Evolutionary conservation across 2,888 invertebrate species (phyloP).

Genomic region (Papilio protenor): DNA sequence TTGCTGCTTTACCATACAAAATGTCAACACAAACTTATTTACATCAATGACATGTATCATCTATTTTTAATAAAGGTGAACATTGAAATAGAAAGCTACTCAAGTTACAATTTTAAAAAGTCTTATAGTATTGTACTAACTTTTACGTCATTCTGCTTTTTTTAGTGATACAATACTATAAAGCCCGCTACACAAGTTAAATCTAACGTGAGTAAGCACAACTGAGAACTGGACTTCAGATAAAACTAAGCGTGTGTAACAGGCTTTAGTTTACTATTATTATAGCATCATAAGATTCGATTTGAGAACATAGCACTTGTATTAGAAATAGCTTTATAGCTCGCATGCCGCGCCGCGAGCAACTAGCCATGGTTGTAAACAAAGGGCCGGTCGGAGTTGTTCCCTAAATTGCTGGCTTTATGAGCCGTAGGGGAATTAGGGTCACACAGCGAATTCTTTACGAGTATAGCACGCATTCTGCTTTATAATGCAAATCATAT

Average conservation of each 20-base stretch:
- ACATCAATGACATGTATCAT: slow-evolving; percentile 5
- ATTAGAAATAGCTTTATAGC: slow-evolving; percentile 48
- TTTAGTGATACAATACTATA: neutral
- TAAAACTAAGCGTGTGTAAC: no score
- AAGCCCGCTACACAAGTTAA: no score
- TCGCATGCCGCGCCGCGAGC: slow-evolving; percentile 38
- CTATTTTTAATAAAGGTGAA: slow-evolving; percentile 26
- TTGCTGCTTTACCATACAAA: neutral
- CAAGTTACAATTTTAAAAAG: neutral
- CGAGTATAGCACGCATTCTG: slow-evolving; percentile 56
- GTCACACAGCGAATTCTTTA: slow-evolving; percentile 70
- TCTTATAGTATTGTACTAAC: no score
- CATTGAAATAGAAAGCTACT: neutral
- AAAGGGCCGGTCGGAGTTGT: slow-evolving; percentile 64
- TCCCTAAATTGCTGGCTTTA: slow-evolving; percentile 72
- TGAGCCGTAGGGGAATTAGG: slow-evolving; percentile 69
- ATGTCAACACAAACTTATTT: slow-evolving; percentile 10
- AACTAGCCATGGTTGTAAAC: slow-evolving; percentile 62
- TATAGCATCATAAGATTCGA: neutral
- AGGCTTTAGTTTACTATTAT: neutral
- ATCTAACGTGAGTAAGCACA: no score
- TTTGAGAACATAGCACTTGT: slow-evolving; percentile 40
- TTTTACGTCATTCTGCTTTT: neutral
- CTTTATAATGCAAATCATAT: slow-evolving; percentile 25
- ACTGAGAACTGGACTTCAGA: no score